phyloP scores from a whole-genome alignment of 1,140 invertebrate genomes.

The Nixonia krombeini region DNA sequence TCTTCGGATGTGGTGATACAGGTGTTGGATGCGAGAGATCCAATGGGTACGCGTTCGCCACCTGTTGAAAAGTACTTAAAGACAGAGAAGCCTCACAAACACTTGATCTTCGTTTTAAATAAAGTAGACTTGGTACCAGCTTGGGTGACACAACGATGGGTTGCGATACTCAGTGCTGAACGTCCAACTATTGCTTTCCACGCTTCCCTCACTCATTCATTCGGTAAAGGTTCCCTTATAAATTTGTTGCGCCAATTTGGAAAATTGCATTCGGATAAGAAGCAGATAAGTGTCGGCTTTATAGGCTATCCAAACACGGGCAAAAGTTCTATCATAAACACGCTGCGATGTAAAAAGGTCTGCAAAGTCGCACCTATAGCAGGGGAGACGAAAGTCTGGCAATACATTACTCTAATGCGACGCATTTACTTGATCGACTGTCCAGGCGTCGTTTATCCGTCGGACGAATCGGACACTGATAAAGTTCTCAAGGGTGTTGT shows the following conservation, averaged over 20 bases:
- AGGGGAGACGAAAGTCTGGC: conserved; percentile 99
- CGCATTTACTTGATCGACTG: conserved; percentile 99
- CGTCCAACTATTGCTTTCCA: conserved; percentile 99
- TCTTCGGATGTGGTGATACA: conserved; percentile 96
- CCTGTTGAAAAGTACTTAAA: conserved; percentile 88
- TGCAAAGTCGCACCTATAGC: conserved; percentile 99
- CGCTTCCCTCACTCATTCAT: conserved; percentile 97
- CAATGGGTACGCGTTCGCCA: conserved; percentile 93
- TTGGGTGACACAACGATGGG: conserved; percentile 98
- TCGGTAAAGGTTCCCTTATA: conserved; percentile 98
- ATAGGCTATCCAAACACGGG: conserved; percentile 99
- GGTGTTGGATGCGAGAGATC: conserved; percentile 94
- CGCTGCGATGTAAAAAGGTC: conserved; percentile 93
- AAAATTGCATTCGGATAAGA: conserved; percentile 96
- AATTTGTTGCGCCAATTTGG: conserved; percentile 96
- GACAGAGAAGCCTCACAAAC: conserved; percentile 84
- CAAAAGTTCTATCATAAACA: conserved; percentile 99
- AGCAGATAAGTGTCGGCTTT: conserved; percentile 99
- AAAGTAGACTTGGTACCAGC: conserved; percentile 95
- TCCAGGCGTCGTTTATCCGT: conserved; percentile 98
- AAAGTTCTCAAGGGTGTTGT: conserved; percentile 97
- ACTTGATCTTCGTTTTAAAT: conserved; percentile 82
- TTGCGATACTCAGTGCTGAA: conserved; percentile 91
- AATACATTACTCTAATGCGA: conserved; percentile 98
- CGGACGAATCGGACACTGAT: conserved; percentile 92